These are phyloP conservation scores for Lasioglossum villosulum DNA, from an alignment of 2,888 invertebrate species.

Conservation along the genomic window DNA sequence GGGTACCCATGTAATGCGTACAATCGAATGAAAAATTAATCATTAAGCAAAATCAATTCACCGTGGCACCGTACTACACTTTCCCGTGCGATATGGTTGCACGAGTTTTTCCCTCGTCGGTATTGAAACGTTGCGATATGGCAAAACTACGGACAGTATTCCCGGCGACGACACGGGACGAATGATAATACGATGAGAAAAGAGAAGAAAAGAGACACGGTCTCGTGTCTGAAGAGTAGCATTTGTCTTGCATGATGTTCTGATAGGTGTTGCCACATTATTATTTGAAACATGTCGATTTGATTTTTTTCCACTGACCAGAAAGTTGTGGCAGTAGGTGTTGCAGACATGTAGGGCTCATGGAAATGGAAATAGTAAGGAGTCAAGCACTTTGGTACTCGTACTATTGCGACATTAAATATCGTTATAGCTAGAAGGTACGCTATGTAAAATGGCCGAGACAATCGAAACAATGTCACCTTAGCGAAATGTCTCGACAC, in stretches of 20 bases:
- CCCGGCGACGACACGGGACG: constrained; percentile 32
- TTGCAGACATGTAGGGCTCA: neutral
- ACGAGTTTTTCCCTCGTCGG: neutral
- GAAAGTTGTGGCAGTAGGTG: neutral
- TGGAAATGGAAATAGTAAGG: constrained; percentile 4
- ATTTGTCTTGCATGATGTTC: constrained; percentile 12
- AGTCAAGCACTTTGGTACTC: constrained; percentile 37
- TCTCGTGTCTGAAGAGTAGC: constrained; percentile 24
- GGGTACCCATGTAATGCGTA: constrained; percentile 33
- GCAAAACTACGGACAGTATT: constrained; percentile 27
- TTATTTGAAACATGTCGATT: neutral
- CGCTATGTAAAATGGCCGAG: constrained; percentile 77
- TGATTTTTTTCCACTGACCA: neutral
- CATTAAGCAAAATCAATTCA: constrained; percentile 17
- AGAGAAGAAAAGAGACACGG: constrained; percentile 28
- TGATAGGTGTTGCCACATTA: constrained; percentile 3
- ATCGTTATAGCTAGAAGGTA: constrained; percentile 61
- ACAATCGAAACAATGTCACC: constrained; percentile 70
- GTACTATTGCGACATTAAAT: constrained; percentile 58
- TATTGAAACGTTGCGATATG: constrained; percentile 16
- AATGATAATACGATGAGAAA: constrained; percentile 47
- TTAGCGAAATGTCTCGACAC: constrained; percentile 39
- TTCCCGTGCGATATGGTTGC: neutral
- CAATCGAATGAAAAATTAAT: constrained; percentile 36
- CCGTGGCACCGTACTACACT: neutral